Evolutionary conservation across 2,113 vertebrate species (phyloP).

Genomic region (Apteryx owenii): DNA sequence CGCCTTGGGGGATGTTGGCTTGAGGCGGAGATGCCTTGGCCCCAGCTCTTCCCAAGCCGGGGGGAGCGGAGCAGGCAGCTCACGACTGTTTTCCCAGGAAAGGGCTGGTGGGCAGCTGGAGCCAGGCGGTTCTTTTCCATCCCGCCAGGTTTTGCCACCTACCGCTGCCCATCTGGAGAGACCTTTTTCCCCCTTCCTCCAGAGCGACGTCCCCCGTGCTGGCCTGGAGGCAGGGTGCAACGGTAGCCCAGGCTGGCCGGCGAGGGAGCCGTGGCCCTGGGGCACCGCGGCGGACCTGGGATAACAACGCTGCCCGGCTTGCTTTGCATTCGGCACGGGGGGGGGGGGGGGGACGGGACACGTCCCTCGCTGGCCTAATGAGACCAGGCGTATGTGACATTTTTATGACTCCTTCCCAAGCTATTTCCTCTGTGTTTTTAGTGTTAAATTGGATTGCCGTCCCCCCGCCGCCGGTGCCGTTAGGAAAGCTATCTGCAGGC

Average conservation of each 20-base stretch:
- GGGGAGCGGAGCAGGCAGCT: too few relatives aligned
- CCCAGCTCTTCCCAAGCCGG: background rate
- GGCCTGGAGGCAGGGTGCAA: too few relatives aligned
- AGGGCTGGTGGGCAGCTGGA: too few relatives aligned
- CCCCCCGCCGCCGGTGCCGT: background rate
- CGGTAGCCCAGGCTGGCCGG: background rate
- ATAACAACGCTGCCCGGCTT: rapidly evolving
- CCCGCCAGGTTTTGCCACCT: too few relatives aligned
- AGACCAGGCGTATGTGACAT: background rate
- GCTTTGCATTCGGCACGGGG: rapidly evolving
- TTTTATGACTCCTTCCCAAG: constrained; percentile 51
- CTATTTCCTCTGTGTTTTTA: constrained; percentile 44
- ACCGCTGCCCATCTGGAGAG: too few relatives aligned
- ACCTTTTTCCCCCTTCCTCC: too few relatives aligned
- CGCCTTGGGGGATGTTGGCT: background rate
- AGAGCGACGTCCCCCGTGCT: too few relatives aligned
- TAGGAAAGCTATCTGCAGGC: constrained; percentile 13
- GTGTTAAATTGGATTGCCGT: constrained; percentile 20
- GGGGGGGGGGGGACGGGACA: rapidly evolving
- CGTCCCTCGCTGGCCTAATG: constrained; percentile 3
- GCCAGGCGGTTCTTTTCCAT: too few relatives aligned
- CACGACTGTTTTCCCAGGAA: too few relatives aligned
- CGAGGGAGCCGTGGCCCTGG: rapidly evolving
- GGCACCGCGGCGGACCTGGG: background rate
- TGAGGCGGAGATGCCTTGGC: background rate